Evolutionary conservation across 2,888 invertebrate species (phyloP).

Genomic region (Polietes domitor): DNA sequence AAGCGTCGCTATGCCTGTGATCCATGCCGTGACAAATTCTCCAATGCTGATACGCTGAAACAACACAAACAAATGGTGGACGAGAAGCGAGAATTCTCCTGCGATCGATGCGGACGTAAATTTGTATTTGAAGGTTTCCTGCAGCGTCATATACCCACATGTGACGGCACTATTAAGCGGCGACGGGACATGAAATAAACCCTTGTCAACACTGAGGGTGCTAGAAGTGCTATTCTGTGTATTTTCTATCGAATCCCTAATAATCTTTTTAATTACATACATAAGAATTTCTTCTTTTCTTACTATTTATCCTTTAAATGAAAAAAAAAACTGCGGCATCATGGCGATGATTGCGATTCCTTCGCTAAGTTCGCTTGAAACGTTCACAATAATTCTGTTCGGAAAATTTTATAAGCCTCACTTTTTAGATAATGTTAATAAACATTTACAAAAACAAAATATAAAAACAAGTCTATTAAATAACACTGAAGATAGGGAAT

Average conservation of each 20-base stretch:
- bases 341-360: not conserved
- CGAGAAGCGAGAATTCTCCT: slow-evolving; percentile 79
- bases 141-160: slow-evolving; percentile 79
- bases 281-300: slow-evolving; percentile 53
- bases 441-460: not conserved
- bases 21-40: slow-evolving; percentile 79
- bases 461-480: too few relatives aligned
- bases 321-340: not conserved
- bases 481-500: too few relatives aligned
- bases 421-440: not conserved
- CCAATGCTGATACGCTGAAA: slow-evolving; percentile 78
- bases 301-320: not conserved
- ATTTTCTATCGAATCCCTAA: slow-evolving; percentile 21
- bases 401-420: slow-evolving; percentile 17
- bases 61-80: slow-evolving; percentile 79
- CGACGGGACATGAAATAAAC: slow-evolving; percentile 78
- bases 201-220: not conserved
- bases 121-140: slow-evolving; percentile 80
- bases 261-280: slow-evolving; percentile 57
- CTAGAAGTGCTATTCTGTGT: slow-evolving; percentile 17
- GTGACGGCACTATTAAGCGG: slow-evolving; percentile 80
- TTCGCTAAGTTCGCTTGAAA: not conserved
- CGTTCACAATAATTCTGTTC: slow-evolving; percentile 2
- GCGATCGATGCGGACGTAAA: slow-evolving; percentile 79
- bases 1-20: slow-evolving; percentile 80